These are phyloP conservation scores for Gypaetus barbatus DNA, from an alignment of 2,797 vertebrate species.

Conservation along the genomic window DNA sequence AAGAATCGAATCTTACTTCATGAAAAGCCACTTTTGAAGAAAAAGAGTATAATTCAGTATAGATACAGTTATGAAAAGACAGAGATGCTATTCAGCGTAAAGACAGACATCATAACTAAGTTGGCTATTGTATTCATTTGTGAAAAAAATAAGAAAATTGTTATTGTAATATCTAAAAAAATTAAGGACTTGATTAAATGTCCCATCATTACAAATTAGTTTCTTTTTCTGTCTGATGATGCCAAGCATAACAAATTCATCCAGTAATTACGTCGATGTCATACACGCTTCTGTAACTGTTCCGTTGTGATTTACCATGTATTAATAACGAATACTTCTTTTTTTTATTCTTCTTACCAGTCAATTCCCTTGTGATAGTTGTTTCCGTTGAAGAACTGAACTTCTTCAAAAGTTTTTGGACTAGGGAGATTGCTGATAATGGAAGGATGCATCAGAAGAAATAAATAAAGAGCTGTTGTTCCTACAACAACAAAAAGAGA, in stretches of 20 bases:
- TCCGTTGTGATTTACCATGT: constrained; percentile 15
- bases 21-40: not conserved
- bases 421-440: constrained; percentile 95
- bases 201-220: constrained; percentile 45
- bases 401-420: constrained; percentile 94
- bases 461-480: constrained; percentile 97
- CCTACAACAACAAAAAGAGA: constrained; percentile 72
- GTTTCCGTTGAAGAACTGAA: constrained; percentile 98
- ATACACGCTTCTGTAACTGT: constrained; percentile 40
- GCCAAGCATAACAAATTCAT: constrained; percentile 51
- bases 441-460: constrained; percentile 97
- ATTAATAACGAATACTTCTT: constrained; percentile 5
- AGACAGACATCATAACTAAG: not conserved
- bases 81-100: not conserved
- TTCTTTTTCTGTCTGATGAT: constrained; percentile 42
- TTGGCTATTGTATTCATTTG: constrained; percentile 1
- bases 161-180: constrained; percentile 42
- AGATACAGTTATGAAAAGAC: not conserved
- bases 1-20: not conserved
- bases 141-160: constrained; percentile 23
- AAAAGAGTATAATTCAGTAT: not conserved
- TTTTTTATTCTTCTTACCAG: constrained; percentile 82
- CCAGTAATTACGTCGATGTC: constrained; percentile 41
- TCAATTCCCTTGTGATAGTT: constrained; percentile 98
- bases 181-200: constrained; percentile 46